Base-by-base conservation (phyloP, 2,888 invertebrate genomes). In the Griposia aprilina region DNA sequence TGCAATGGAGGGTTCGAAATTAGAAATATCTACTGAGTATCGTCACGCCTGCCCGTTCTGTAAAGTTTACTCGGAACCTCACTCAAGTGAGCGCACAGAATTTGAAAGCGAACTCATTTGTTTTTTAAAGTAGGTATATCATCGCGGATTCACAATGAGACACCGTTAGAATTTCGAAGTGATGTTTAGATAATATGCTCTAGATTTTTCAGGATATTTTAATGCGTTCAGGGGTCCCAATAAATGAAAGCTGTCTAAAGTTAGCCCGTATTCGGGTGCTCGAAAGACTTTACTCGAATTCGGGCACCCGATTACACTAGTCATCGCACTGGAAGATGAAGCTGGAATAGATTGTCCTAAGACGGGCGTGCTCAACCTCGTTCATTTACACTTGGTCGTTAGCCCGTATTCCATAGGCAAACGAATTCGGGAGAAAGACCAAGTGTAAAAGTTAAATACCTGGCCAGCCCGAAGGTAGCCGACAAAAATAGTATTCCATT, bases 81-180 rank as follows among this genome's bases (percentile, higher is more conserved):
- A 74, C 23, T 62, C n/a, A 30, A 52, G 52, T 74, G 57, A 72
- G 48, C 36, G 17, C 74, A 17, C 17, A 73, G n/a, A 36, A 17
- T 26, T 59, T 15, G 10, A 62, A 68, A 66, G 26, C 7, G 11
- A 48, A 66, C 26, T 66, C 45, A 26, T 45, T 45, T 66, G 45
- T 45, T 66, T 66, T 48, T 48, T 45, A 66, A 45, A 5, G 5
- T 5, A 5, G 5, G 45, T 66, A 66, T n/a, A n/a, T 48, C 45
- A 66, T 26, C 26, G 45, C 45, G 45, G 20, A 45, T 66, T 20
- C 11, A 7, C n/a, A 66, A 66, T 20, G 26, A 66, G 20, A 48
- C 26, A 20, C 3, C 26, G 26, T 26, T 66, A 11, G 11, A 48
- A 66, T 66, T 66, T 48, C 3, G 5, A 66, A 66, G n/a, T 17